These are phyloP conservation scores for Paguma larvata DNA, from an alignment of 2,797 vertebrate genomes.

Conservation along the genomic window DNA sequence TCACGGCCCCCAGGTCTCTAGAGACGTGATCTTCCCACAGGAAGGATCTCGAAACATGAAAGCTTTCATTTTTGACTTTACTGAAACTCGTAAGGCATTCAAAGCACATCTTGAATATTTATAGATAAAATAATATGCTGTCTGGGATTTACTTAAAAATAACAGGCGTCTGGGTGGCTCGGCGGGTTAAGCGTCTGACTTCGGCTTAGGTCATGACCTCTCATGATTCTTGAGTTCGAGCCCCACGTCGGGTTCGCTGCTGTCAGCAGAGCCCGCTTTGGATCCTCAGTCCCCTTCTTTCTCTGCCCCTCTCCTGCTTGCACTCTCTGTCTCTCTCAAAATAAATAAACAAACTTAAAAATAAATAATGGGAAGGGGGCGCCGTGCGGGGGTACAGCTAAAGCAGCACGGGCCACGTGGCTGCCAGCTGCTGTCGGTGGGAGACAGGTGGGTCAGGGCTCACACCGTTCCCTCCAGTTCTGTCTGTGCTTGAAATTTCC, in stretches of 20 bases:
- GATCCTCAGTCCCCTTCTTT: neutral
- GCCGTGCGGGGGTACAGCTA: accelerated
- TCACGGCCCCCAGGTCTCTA: neutral
- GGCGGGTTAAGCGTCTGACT: neutral
- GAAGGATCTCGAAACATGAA: neutral
- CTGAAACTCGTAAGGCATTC: neutral
- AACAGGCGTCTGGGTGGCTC: neutral
- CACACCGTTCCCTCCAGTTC: neutral
- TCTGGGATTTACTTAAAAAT: neutral
- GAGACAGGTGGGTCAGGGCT: too few species aligned
- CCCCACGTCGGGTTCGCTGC: neutral
- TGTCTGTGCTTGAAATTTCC: neutral
- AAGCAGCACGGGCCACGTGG: neutral
- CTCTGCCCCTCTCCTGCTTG: neutral
- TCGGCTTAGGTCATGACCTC: neutral
- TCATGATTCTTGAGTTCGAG: neutral
- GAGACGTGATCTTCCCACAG: neutral
- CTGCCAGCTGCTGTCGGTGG: neutral
- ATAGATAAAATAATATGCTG: neutral
- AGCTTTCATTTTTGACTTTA: neutral
- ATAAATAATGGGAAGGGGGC: neutral
- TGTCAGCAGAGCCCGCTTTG: neutral
- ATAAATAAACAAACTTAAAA: neutral
- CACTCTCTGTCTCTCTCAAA: neutral
- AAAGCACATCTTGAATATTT: neutral